Evolutionary conservation across 2,797 vertebrate genomes (phyloP).

Genomic region (Falco cherrug): DNA sequence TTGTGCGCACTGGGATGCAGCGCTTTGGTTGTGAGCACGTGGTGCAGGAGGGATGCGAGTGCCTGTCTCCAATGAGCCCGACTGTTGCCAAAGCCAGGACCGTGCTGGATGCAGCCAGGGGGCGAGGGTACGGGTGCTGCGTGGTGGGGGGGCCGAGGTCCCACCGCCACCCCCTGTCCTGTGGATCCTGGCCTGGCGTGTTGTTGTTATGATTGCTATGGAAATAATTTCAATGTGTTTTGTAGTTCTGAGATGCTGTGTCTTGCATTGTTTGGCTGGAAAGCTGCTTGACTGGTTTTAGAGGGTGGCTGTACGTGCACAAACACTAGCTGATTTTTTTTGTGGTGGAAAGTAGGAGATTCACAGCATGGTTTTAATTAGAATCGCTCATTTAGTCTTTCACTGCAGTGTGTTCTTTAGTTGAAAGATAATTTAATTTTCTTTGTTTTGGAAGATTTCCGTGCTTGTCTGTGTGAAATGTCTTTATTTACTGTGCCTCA

Average conservation of each 20-base stretch:
- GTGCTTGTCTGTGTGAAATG: slow-evolving; percentile 36
- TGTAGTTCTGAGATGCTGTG: background rate
- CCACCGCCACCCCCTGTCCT: background rate
- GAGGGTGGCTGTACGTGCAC: slow-evolving; percentile 2
- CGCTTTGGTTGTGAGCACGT: accelerated
- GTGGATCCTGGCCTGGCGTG: background rate
- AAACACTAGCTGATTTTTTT: background rate
- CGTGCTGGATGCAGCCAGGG: accelerated
- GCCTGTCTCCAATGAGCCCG: accelerated
- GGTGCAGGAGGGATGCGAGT: background rate
- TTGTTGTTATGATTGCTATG: background rate
- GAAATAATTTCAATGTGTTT: slow-evolving; percentile 15
- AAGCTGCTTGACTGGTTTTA: slow-evolving; percentile 46
- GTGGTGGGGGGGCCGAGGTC: background rate
- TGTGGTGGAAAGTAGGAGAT: slow-evolving; percentile 23
- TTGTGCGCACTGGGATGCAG: accelerated
- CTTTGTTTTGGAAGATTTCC: slow-evolving; percentile 38
- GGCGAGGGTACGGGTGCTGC: accelerated
- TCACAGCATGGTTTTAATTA: slow-evolving; percentile 67
- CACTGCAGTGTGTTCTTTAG: slow-evolving; percentile 27
- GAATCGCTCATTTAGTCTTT: slow-evolving; percentile 52
- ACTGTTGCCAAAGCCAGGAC: background rate
- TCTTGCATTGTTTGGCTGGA: background rate
- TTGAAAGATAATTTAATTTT: slow-evolving; percentile 57
- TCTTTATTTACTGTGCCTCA: slow-evolving; percentile 46